Evolutionary conservation across 1,140 invertebrate species (phyloP).

Genomic region (Polypedilum pembai): DNA sequence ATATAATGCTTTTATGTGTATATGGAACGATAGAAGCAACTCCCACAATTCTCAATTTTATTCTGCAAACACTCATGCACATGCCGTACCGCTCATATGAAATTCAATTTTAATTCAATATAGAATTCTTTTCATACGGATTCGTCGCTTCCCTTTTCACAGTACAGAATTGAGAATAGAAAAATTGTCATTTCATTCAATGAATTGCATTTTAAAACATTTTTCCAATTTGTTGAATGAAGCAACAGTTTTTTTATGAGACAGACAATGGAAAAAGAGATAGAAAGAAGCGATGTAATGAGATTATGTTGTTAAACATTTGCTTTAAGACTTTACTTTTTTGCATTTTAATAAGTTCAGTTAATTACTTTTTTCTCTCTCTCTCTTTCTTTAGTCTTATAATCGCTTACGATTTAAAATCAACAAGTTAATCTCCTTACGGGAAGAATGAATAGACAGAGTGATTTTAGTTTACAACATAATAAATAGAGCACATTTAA

Average conservation of each 20-base stretch:
- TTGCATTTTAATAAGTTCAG: constrained; percentile 14
- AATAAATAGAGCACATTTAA: no score
- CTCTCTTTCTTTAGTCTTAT: not conserved
- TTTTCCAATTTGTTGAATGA: not conserved
- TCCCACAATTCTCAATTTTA: no score
- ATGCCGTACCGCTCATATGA: no score
- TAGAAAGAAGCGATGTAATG: not conserved
- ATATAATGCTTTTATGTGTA: no score
- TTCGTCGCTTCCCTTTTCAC: no score
- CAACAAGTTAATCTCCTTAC: not conserved
- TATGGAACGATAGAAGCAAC: no score
- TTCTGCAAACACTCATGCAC: no score
- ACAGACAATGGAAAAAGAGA: not conserved
- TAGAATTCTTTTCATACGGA: no score
- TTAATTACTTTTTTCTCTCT: not conserved
- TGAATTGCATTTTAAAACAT: not conserved
- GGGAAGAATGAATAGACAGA: not conserved
- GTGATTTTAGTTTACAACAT: no score
- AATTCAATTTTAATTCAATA: no score
- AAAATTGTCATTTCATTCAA: constrained; percentile 8
- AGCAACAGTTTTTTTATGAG: not conserved
- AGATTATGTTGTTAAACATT: constrained; percentile 13
- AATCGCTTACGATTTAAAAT: constrained; percentile 4
- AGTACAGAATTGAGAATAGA: not conserved
- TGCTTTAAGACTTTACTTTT: not conserved